Base-by-base conservation (phyloP, 1,140 invertebrate species). In the Gryllus bimaculatus region DNA sequence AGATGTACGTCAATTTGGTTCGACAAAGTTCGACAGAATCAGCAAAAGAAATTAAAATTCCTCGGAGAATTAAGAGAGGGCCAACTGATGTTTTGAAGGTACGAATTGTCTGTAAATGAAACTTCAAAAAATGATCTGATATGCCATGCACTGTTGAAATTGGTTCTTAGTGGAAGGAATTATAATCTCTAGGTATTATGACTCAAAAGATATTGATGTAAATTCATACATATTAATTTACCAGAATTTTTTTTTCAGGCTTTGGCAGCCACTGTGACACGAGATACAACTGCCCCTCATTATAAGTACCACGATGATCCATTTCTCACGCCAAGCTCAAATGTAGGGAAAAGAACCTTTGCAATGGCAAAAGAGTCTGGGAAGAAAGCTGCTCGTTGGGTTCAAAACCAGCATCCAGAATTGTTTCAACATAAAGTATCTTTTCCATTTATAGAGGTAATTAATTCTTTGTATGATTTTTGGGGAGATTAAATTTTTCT, bases 281-380 rank as follows among this genome's bases (percentile, higher is more conserved):
- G 89, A 47, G 95, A 97, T 87, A 88, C 89, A 48, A 94, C 92
- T 20, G 94, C 93, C n/a, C 87, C 94, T 26, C 92, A 94, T 85
- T 97, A 94, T 84, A 94, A 94, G 84, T 97, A 91, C 85, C 92
- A 95, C 83, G 95, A 98, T 89, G 96, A 98, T 87, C 95, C 96
- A 8, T 96, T 89, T 85, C 86, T 97, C 7, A 93, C 93, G 82
- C 96, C 96, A n/a, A 84, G 87, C 75, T 94, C 93, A n/a, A 93
- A 92, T 85, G 83, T 87, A 74, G 85, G 88, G 8, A 93, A 96
- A 86, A 85, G 95, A 81, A 86, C 88, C 0, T 97, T 89, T 87
- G 91, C 94, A 8, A 85, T 98, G 81, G 90, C 95, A 8, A 92
- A 93, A 84, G 95, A 97, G 85, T 90, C 95, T 47, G 96, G 96